Percentiles rank a stretch among this genome's conserved stretches.
phyloP scores from a whole-genome alignment of 2,113 vertebrate species.

The Lonchura striata region DNA sequence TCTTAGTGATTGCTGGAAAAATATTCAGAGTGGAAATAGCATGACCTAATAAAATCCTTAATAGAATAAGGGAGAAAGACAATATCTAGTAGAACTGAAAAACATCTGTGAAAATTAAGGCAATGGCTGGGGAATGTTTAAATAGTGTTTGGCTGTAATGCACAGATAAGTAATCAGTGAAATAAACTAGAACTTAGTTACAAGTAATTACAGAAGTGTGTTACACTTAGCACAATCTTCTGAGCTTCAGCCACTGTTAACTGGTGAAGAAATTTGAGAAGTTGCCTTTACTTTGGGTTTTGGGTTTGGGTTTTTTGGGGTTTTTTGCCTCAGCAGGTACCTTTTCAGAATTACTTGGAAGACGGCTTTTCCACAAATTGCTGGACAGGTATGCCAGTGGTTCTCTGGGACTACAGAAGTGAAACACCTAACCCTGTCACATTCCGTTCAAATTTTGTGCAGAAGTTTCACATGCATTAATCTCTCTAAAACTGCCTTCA shows the following conservation, averaged over 20 bases:
- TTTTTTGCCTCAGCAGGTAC: neutral
- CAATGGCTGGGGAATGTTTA: neutral
- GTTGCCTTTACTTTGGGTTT: neutral
- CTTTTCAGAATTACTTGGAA: neutral
- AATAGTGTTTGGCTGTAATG: neutral
- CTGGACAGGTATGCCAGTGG: neutral
- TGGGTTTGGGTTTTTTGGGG: neutral
- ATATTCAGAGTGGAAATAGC: neutral
- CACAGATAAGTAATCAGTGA: neutral
- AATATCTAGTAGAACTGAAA: neutral
- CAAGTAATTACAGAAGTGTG: neutral
- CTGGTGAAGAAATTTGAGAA: neutral
- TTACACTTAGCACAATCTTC: neutral
- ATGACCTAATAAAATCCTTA: neutral
- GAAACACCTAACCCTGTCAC: neutral
- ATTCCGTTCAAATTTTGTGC: neutral
- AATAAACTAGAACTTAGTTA: neutral
- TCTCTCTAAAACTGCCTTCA: neutral
- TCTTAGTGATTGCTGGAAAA: neutral
- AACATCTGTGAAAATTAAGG: neutral
- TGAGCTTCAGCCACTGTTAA: neutral
- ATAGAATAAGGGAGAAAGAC: neutral
- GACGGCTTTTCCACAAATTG: accelerated
- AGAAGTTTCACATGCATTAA: neutral
- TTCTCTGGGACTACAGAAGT: neutral